A percentile compares a stretch with the other conserved stretches of the same genome.
phyloP scores from a whole-genome alignment of 2,113 vertebrate genomes.

The Leucopsar rothschildi region DNA sequence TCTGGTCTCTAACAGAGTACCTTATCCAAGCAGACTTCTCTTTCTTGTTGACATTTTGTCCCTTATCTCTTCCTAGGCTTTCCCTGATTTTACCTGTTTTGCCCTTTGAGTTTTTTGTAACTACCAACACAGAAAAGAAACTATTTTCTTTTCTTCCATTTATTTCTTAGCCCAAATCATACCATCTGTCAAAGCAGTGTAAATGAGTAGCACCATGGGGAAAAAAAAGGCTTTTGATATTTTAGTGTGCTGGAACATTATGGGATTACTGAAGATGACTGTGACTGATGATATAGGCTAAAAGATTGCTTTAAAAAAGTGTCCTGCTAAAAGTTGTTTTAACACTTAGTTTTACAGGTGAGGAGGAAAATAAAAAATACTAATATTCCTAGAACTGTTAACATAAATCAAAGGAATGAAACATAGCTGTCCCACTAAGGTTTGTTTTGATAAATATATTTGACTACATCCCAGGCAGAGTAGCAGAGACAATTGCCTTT shows the following conservation, averaged over 20 bases:
- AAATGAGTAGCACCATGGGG: not conserved
- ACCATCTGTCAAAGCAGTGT: not conserved
- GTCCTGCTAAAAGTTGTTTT: not conserved
- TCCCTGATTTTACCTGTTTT: not conserved
- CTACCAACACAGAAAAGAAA: not conserved
- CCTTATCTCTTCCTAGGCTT: not conserved
- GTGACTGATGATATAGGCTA: not conserved
- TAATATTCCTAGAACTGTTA: not conserved
- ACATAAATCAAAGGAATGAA: not conserved
- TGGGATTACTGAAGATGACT: not conserved
- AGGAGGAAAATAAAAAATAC: not conserved
- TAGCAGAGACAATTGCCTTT: not conserved
- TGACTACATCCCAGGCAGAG: not conserved
- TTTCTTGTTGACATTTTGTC: not conserved
- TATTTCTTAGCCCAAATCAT: not conserved
- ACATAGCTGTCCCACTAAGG: rapidly evolving
- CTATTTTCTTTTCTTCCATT: not conserved
- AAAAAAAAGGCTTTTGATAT: not conserved
- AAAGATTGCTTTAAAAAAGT: not conserved
- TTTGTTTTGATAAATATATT: not conserved
- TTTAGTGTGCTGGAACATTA: not conserved
- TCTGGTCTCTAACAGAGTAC: not conserved
- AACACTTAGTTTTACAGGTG: not conserved
- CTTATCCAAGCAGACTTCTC: not conserved
- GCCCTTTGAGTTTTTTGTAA: not conserved